Evolutionary conservation across 2,113 vertebrate genomes (phyloP).

Genomic region (Prunella fulvescens): DNA sequence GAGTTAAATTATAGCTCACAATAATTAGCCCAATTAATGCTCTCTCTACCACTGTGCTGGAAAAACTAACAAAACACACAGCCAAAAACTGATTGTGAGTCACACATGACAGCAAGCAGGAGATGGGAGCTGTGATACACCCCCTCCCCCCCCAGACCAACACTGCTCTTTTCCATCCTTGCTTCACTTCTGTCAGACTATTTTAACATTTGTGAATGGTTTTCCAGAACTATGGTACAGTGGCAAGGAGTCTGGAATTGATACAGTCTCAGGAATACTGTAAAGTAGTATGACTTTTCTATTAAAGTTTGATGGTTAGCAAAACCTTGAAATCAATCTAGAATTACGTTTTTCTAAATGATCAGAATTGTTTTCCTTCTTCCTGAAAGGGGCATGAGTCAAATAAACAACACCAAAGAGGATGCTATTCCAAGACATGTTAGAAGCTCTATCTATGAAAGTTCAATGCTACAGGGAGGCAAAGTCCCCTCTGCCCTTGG

Average conservation of each 20-base stretch:
- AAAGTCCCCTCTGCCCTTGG: background rate
- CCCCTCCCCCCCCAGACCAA: background rate
- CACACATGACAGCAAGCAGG: background rate
- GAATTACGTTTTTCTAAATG: background rate
- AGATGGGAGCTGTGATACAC: background rate
- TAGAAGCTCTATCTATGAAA: background rate
- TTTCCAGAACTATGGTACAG: background rate
- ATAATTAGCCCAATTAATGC: conserved; percentile 49
- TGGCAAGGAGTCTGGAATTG: background rate
- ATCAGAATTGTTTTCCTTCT: background rate
- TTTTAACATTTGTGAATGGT: background rate
- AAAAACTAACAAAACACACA: conserved; percentile 24
- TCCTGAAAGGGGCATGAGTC: background rate
- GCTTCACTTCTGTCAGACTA: background rate
- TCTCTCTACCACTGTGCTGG: conserved; percentile 32
- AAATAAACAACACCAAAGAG: background rate
- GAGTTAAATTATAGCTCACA: conserved; percentile 59
- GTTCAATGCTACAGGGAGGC: background rate
- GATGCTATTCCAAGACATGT: background rate
- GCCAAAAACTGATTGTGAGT: background rate
- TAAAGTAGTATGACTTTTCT: background rate
- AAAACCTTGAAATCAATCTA: background rate
- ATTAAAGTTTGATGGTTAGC: background rate
- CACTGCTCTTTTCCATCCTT: background rate
- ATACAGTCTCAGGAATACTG: background rate